phyloP scores from a whole-genome alignment of 1,140 invertebrate species.

The Acromyrmex echinatior region DNA sequence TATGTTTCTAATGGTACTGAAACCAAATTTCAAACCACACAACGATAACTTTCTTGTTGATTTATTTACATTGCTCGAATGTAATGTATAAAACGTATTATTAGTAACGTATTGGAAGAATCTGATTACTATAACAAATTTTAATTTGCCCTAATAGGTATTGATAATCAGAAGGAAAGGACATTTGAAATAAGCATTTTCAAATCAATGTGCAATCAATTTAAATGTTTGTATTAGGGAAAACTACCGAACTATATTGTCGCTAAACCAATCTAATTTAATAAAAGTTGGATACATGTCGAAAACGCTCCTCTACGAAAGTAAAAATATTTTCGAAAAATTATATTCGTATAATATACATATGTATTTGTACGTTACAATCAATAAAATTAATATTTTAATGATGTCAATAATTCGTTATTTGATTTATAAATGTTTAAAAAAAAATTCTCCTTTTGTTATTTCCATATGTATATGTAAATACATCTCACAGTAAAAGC shows the following conservation, averaged over 20 bases:
- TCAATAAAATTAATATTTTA: background rate
- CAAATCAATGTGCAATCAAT: background rate
- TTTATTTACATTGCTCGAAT: background rate
- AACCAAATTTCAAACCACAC: background rate
- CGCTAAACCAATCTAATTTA: background rate
- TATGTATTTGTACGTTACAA: background rate
- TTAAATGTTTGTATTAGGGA: background rate
- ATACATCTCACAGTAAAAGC: background rate
- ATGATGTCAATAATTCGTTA: background rate
- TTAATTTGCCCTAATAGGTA: background rate
- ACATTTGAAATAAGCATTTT: background rate
- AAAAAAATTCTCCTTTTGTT: background rate
- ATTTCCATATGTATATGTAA: background rate
- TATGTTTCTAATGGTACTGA: background rate
- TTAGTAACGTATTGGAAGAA: background rate
- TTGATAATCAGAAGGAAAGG: background rate
- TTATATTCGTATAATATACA: background rate
- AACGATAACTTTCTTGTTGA: background rate
- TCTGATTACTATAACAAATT: background rate
- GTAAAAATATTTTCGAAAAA: background rate
- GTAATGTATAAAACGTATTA: background rate
- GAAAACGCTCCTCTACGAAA: background rate
- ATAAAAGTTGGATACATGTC: background rate
- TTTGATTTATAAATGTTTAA: background rate
- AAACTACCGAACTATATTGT: background rate